Evolutionary conservation across 2,113 vertebrate species (phyloP).

Genomic region (Dascyllus trimaculatus): DNA sequence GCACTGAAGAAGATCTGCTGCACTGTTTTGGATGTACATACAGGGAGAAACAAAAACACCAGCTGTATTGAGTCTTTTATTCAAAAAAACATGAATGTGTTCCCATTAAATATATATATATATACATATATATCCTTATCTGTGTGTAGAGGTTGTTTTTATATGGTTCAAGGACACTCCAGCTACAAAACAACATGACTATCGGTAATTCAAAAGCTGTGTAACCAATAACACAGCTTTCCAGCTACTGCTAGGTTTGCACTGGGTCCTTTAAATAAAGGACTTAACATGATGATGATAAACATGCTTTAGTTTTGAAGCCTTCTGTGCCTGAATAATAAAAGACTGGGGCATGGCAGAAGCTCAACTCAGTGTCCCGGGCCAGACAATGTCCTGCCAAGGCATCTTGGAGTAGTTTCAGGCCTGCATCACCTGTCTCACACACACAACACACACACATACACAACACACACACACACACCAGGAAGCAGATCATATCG

Average conservation of each 20-base stretch:
- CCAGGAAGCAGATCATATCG: slow-evolving; percentile 19
- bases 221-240: not conserved
- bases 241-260: not conserved
- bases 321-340: slow-evolving; percentile 13
- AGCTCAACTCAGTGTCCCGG: slow-evolving; percentile 25
- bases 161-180: slow-evolving; percentile 1
- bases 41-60: slow-evolving; percentile 75
- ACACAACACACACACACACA: slow-evolving; percentile 2
- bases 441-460: slow-evolving; percentile 10
- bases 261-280: slow-evolving; percentile 19
- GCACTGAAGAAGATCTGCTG: slow-evolving; percentile 57
- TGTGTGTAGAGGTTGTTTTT: slow-evolving; percentile 4
- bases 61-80: slow-evolving; percentile 82
- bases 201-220: not conserved
- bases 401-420: slow-evolving; percentile 42
- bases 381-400: slow-evolving; percentile 39
- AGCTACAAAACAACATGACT: not conserved
- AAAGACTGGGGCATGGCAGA: not conserved
- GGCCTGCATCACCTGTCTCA: slow-evolving; percentile 15
- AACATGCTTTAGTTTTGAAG: slow-evolving; percentile 5
- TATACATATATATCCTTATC: slow-evolving; percentile 45
- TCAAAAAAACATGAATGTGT: slow-evolving; percentile 85
- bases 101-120: slow-evolving; percentile 60
- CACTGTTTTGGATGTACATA: slow-evolving; percentile 70
- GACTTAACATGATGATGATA: slow-evolving; percentile 3